Percentiles rank a stretch among this genome's conserved stretches.
phyloP scores from a whole-genome alignment of 2,888 invertebrate species.

The Lepas anatifera region DNA sequence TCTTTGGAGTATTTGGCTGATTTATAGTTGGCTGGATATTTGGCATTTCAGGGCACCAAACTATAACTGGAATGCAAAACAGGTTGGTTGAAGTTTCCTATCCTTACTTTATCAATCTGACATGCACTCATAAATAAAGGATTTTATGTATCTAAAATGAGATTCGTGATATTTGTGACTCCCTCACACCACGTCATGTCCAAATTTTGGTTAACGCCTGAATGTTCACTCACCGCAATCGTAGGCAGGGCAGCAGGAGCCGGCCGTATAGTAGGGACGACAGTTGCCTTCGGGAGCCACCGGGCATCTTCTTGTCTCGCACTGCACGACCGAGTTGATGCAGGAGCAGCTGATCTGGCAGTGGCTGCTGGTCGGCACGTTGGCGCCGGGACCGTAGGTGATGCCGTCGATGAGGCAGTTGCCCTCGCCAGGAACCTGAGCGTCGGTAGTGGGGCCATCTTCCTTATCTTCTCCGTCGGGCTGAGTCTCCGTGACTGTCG shows the following conservation, averaged over 20 bases:
- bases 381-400: slow-evolving; percentile 18
- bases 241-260: slow-evolving; percentile 21
- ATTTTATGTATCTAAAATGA: too few relatives aligned
- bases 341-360: slow-evolving; percentile 22
- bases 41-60: too few relatives aligned
- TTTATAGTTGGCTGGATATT: too few relatives aligned
- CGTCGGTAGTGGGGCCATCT: neutral
- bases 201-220: too few relatives aligned
- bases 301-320: slow-evolving; percentile 18
- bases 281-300: slow-evolving; percentile 19
- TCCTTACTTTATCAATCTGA: too few relatives aligned
- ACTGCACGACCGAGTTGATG: slow-evolving; percentile 19
- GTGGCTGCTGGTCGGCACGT: slow-evolving; percentile 16
- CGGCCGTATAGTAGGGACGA: slow-evolving; percentile 12
- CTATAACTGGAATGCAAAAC: too few relatives aligned
- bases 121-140: too few relatives aligned
- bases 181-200: too few relatives aligned
- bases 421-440: slow-evolving; percentile 20
- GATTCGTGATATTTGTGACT: too few relatives aligned
- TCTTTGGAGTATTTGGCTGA: too few relatives aligned
- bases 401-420: slow-evolving; percentile 19
- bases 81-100: too few relatives aligned
- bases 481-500: neutral
- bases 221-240: slow-evolving; percentile 23
- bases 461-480: neutral